A percentile compares a stretch with the other conserved stretches of the same genome.
phyloP scores from a whole-genome alignment of 2,888 invertebrate genomes.

The Ophion costatus region DNA sequence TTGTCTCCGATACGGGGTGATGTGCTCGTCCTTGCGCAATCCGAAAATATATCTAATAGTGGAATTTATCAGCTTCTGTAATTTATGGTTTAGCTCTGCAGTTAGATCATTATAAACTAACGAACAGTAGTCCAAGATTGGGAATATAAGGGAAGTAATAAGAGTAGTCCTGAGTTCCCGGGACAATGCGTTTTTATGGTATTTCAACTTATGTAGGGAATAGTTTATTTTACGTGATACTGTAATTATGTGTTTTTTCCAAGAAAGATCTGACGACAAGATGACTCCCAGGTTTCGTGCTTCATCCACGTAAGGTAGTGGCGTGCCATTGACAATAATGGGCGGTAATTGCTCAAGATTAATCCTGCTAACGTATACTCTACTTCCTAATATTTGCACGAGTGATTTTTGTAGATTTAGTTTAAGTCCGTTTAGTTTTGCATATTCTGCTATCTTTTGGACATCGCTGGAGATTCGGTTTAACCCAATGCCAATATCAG shows the following conservation, averaged over 20 bases:
- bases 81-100: conserved; percentile 26
- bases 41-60: conserved; percentile 44
- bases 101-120: conserved; percentile 38
- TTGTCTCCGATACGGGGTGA: conserved; percentile 36
- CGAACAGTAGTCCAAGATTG: conserved; percentile 45
- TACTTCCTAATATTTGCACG: neutral
- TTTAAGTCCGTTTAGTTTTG: neutral
- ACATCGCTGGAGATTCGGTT: neutral
- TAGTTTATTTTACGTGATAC: no score
- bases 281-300: neutral
- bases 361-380: neutral
- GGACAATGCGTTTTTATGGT: no score
- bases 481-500: neutral
- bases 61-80: conserved; percentile 38
- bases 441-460: neutral
- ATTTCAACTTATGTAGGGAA: no score
- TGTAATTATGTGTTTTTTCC: no score
- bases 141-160: neutral
- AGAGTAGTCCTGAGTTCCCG: no score
- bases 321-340: neutral
- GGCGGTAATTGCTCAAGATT: neutral
- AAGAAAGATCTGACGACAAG: conserved; percentile 2
- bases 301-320: neutral
- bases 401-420: no score
- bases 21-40: conserved; percentile 35